phyloP scores from a whole-genome alignment of 2,797 vertebrate species.

The Gallirallus australis region DNA sequence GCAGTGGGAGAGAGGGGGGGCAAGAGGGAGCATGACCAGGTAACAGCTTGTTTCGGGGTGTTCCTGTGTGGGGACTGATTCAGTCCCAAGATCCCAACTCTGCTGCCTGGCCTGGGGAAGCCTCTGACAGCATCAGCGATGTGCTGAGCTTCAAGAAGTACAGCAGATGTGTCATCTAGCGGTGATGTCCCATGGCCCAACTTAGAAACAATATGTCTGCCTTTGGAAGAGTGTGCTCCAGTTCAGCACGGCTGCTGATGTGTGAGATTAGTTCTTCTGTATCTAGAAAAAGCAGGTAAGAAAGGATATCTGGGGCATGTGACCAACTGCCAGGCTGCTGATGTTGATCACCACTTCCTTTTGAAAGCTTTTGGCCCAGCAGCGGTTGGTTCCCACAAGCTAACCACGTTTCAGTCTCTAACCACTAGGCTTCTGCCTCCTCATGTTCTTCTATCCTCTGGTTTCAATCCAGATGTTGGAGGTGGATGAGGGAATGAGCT shows the following conservation, averaged over 20 bases:
- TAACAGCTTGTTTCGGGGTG: background rate
- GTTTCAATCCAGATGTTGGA: background rate
- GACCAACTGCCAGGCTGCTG: background rate
- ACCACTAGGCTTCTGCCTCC: background rate
- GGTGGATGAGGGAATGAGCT: background rate
- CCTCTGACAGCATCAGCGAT: accelerated
- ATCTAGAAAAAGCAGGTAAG: background rate
- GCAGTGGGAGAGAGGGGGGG: background rate
- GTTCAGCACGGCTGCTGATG: background rate
- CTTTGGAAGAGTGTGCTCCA: background rate
- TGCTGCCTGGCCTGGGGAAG: background rate
- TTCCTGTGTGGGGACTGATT: background rate
- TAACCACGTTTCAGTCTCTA: background rate
- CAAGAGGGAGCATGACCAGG: background rate
- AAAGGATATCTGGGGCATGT: background rate
- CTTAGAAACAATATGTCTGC: background rate
- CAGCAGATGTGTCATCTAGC: background rate
- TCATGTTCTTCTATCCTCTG: background rate
- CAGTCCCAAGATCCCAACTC: background rate
- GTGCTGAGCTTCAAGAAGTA: background rate
- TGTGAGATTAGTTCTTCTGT: background rate
- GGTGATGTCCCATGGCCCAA: background rate
- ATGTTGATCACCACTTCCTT: background rate
- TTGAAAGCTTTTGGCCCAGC: background rate
- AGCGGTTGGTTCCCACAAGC: background rate